Evolutionary conservation across 2,888 invertebrate genomes (phyloP).

Genomic region (Deilephila porcellus): DNA sequence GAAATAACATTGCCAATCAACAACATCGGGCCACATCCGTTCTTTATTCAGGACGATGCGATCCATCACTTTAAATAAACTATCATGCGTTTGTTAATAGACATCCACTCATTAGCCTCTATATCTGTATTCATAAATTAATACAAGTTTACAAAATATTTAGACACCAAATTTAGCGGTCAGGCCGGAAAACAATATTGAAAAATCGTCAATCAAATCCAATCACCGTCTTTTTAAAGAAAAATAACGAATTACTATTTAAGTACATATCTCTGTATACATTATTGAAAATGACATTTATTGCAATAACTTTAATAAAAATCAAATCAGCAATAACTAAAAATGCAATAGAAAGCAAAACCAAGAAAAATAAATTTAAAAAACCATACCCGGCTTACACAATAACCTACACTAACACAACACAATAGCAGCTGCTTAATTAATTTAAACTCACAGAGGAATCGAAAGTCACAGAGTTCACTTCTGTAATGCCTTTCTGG

Average conservation of each 20-base stretch:
- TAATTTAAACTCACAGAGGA: constrained; percentile 7
- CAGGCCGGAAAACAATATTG: background rate
- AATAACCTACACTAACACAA: background rate
- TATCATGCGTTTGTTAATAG: constrained; percentile 26
- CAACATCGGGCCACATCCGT: constrained; percentile 57
- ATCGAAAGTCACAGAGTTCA: constrained; percentile 12
- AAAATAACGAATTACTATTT: too few relatives aligned
- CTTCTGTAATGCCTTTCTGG: constrained; percentile 9
- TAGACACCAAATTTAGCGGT: background rate
- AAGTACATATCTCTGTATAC: too few relatives aligned
- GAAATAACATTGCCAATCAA: constrained; percentile 57
- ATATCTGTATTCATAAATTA: background rate
- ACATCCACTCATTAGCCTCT: constrained; percentile 1
- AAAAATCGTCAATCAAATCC: background rate
- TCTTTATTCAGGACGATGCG: constrained; percentile 58
- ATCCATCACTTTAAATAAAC: constrained; percentile 62
- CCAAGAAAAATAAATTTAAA: background rate
- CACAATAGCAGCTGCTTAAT: constrained; percentile 9
- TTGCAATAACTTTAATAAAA: background rate
- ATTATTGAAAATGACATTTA: too few relatives aligned
- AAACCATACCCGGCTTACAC: background rate
- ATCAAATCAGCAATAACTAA: background rate
- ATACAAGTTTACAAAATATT: background rate
- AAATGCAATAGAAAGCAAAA: background rate
- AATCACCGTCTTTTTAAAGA: background rate